Base-by-base conservation (phyloP, 2,888 invertebrate genomes). In the Agriopis leucophaearia region DNA sequence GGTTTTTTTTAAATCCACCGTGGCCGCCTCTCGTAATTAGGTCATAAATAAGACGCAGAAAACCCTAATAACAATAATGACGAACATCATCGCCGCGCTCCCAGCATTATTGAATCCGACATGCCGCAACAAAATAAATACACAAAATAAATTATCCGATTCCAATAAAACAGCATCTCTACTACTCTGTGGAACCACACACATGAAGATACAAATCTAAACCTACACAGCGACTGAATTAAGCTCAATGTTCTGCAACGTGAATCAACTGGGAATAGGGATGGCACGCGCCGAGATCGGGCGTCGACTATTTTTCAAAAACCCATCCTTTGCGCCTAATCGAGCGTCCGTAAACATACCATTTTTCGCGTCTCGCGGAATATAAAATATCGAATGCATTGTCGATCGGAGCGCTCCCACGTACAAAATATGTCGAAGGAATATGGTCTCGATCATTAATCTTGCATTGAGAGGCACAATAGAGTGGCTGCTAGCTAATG, bases 111-210 rank as follows among this genome's bases (percentile, higher is more conserved):
- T 88, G 87, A 87, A 86, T 85, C 80, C 82, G 81, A 78, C 81
- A 83, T 82, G 81, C 87, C 85, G 82, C 87, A 85, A 81, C 87
- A 83, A 88, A 88, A 93, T 90, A 93, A 92, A 92, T 91, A 90
- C 88, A 87, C 85, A 77, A 89, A 91, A 92, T 92, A 91, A 90
- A 92, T 92, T 92, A 92, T 90, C 90, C 89, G 89, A 86, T 91
- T 89, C 88, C 89, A 94, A 93, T 93, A 94, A 92, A 92, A 89
- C 85, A 89, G 86, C 87, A 88, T 85, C 84, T 87, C 86, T 79
- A 85, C 87, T 87, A 45, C 15, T 5, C 45, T 15, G n/a, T 84
- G 84, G 75, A 80, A 59, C 54, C 16, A 45, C 27, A 38, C n/a
- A 36, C 27, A 5, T 12, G 16, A 60, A 35, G 56, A 64, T 44